phyloP scores from a whole-genome alignment of 2,797 vertebrate species.

The Myotis myotis region DNA sequence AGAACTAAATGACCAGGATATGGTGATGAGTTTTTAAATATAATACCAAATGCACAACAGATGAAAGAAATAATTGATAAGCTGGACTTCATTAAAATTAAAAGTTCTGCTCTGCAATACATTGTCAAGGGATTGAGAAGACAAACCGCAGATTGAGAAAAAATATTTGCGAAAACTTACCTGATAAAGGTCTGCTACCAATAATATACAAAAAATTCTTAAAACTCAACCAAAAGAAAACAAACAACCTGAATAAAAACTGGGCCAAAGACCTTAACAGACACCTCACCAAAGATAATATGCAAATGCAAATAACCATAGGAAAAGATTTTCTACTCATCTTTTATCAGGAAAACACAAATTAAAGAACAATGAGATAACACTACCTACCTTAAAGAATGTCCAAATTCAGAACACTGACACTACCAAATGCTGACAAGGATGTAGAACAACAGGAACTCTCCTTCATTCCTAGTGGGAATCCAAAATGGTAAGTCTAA shows the following conservation, averaged over 20 bases:
- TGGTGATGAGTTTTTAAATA: neutral
- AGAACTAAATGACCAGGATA: neutral
- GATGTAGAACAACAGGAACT: neutral
- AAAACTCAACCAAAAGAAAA: neutral
- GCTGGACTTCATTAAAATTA: neutral
- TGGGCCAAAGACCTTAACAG: neutral
- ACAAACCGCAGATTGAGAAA: neutral
- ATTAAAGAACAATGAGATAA: neutral
- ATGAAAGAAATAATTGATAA: neutral
- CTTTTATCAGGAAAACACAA: neutral
- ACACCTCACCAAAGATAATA: neutral
- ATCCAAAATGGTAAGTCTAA: neutral
- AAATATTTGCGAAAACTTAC: neutral
- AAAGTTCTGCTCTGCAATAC: neutral
- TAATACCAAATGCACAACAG: neutral
- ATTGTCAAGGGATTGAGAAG: neutral
- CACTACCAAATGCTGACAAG: neutral
- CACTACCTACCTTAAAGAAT: neutral
- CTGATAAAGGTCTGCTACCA: neutral
- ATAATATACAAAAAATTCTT: neutral
- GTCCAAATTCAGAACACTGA: neutral
- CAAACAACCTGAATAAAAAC: neutral
- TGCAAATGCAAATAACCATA: neutral
- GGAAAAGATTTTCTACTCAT: neutral
- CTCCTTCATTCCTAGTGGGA: neutral